Percentiles rank a stretch among this genome's conserved stretches.
Evolutionary conservation across 1,140 invertebrate genomes (phyloP).

Genomic region (Parapsyche elsis): DNA sequence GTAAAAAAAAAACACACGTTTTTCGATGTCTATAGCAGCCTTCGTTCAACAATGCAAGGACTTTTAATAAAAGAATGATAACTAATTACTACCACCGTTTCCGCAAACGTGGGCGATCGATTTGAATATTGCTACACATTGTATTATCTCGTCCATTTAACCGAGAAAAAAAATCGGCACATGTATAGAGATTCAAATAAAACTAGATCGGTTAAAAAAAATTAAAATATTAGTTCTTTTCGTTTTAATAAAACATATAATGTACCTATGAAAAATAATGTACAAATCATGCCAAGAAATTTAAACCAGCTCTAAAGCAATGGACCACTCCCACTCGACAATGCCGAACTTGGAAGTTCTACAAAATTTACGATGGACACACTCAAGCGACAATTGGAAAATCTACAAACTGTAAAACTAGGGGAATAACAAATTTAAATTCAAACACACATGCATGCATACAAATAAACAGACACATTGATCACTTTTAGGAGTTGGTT

Average conservation of each 20-base stretch:
- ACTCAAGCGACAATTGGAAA: not conserved
- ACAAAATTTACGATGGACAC: not conserved
- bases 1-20: not conserved
- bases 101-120: constrained; percentile 22
- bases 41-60: constrained; percentile 26
- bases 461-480: too few relatives aligned
- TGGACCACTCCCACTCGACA: not conserved
- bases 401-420: constrained; percentile 8
- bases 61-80: constrained; percentile 27
- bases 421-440: too few relatives aligned
- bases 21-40: constrained; percentile 21
- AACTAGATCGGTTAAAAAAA: not conserved
- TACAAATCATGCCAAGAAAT: not conserved
- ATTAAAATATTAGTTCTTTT: not conserved
- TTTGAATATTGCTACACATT: constrained; percentile 21
- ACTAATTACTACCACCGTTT: constrained; percentile 23
- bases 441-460: too few relatives aligned
- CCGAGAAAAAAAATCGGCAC: not conserved
- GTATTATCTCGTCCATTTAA: not conserved
- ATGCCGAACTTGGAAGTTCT: not conserved
- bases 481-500: too few relatives aligned
- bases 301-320: not conserved
- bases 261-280: too few relatives aligned
- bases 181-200: not conserved
- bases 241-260: too few relatives aligned